These are phyloP conservation scores for Chaetodon auriga DNA, from an alignment of 2,113 vertebrate species.

Conservation along the genomic window DNA sequence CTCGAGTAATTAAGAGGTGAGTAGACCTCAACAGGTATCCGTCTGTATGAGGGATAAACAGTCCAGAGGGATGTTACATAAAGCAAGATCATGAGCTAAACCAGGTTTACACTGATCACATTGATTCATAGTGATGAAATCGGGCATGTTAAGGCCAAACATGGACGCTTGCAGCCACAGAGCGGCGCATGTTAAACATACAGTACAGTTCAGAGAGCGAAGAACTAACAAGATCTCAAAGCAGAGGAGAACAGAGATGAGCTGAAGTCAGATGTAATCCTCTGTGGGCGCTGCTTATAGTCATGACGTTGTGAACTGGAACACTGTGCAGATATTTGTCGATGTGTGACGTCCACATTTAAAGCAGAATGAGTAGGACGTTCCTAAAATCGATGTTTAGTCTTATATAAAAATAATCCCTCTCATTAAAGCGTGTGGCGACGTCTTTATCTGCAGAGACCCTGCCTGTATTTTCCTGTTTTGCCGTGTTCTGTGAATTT, in stretches of 20 bases:
- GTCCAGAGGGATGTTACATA: not conserved
- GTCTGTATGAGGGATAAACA: slow-evolving; percentile 29
- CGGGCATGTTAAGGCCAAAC: not conserved
- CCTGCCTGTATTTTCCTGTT: no score
- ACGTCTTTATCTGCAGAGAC: no score
- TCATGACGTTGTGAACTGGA: not conserved
- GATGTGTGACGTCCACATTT: no score
- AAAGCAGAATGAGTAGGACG: no score
- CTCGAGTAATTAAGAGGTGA: slow-evolving; percentile 50
- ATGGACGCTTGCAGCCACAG: not conserved
- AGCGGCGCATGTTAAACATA: not conserved
- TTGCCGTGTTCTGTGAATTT: no score
- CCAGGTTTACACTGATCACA: not conserved
- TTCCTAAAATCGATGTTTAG: no score
- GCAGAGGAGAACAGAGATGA: not conserved
- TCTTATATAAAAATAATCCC: no score
- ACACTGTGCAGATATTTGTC: no score
- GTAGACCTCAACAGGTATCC: slow-evolving; percentile 8
- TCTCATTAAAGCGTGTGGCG: no score
- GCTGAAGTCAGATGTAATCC: not conserved
- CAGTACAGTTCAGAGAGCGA: not conserved
- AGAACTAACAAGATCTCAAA: no score
- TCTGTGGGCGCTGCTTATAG: not conserved
- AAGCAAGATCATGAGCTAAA: not conserved
- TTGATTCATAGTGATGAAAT: not conserved